These are phyloP conservation scores for Ifrita kowaldi DNA, from an alignment of 2,113 vertebrate species.

Conservation along the genomic window DNA sequence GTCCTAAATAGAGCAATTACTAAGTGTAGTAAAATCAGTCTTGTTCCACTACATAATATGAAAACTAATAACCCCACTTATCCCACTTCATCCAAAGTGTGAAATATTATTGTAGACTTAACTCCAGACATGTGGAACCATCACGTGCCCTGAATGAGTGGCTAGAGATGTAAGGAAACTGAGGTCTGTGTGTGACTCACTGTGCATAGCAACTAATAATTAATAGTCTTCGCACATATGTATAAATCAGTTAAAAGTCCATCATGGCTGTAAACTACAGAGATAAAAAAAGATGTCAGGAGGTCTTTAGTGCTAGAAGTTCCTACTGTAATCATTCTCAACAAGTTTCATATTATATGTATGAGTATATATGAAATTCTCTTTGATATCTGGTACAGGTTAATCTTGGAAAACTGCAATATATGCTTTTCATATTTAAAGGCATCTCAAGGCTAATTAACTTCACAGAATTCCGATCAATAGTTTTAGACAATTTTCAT, in stretches of 20 bases:
- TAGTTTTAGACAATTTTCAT: not conserved
- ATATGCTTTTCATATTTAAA: not conserved
- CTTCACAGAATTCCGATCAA: not conserved
- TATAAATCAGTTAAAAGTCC: not conserved
- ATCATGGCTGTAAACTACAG: not conserved
- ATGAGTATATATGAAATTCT: not conserved
- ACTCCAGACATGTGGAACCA: not conserved
- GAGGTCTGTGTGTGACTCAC: not conserved
- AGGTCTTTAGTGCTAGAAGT: not conserved
- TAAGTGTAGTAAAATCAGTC: not conserved
- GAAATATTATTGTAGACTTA: not conserved
- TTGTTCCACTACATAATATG: not conserved
- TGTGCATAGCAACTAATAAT: not conserved
- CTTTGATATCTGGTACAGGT: not conserved
- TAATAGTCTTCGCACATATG: not conserved
- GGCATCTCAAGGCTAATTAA: not conserved
- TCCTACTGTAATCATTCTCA: not conserved
- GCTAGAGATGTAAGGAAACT: not conserved
- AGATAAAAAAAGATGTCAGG: not conserved
- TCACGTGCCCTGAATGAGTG: not conserved
- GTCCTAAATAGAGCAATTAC: not conserved
- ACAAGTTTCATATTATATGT: not conserved
- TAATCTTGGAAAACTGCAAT: not conserved
- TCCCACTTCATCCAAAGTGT: not conserved
- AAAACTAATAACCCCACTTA: not conserved